Base-by-base conservation (phyloP, 2,888 invertebrate genomes). In the Hipparchia semele region DNA sequence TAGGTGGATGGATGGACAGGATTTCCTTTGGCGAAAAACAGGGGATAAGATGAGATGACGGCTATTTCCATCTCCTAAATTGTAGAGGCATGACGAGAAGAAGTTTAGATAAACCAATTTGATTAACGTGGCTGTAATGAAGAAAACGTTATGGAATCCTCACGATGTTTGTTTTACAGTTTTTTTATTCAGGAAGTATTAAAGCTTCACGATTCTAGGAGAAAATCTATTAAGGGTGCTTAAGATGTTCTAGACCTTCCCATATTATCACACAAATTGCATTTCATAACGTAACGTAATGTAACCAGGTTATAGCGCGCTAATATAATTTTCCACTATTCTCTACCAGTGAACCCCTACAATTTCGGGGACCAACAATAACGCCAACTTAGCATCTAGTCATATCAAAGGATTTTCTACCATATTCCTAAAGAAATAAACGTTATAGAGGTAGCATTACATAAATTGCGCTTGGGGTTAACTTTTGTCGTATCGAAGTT, bases 401-500 rank as follows among this genome's bases (percentile, higher is more conserved):
- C 13, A 46, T 7, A n/a, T 58, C 45, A 13, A 13, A 68, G 68
- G 56, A 68, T 58, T 56, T 13, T 46, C 13, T 6, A 10, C 58
- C 58, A 6, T 68, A 68, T 23, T n/a, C 1, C 6, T 3, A 23
- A 10, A 59, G 9, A 6, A 59, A 58, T 23, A 68, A 58, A 56
- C 10, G 46, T 68, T 12, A 58, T 56, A 23, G 9, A 46, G 56
- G 4, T 10, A 45, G 68, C 68, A 23, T n/a, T 45, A 9, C 13
- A 23, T 58, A 68, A 46, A 56, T 46, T 68, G 7, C 49, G 46
- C 56, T 13, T 23, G 23, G 23, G 54, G 58, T 46, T 59, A 46
- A 46, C 68, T 13, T 58, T 46, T 68, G 68, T 58, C 45, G 68
- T 68, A 58, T 59, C 68, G 68, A 68, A 68, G 68, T 58, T 68